Evolutionary conservation across 2,797 vertebrate genomes (phyloP), one percentile per base, ranked within the genome.

Genomic region (Argentina silus): DNA sequence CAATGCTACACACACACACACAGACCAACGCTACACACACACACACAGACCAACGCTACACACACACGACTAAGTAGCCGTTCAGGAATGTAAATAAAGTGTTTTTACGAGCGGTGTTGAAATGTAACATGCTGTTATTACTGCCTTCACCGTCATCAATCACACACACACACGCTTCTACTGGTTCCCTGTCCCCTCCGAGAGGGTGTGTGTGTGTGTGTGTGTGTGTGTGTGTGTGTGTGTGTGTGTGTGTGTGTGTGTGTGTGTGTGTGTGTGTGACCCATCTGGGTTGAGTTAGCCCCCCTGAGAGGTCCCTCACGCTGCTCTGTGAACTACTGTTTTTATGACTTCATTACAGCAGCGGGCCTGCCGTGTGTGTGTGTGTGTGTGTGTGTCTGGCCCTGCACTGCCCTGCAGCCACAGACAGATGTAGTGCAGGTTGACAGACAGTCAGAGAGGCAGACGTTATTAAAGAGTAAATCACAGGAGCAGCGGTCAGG

Each of bases 261-360:
- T 44, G 42, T 42, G 14, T 8, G 27, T 64, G 23, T 6, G 50
- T 51, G 55, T 50, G 4, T 44, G 66, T 48, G 56, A 1, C 67
- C 74, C 78, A 78, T 80, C 78, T 80, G 78, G 65, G 77, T 85
- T 73, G 11, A 71, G 73, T 82, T 36, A 10, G 63, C 62, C 59
- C 62, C 59, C 48, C 43, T 1, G 11, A 53, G 50, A 53, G 70
- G 14, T 55, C 74, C 53, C 48, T 44, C 1, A 6, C 47, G 0
- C 14, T 6, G 43, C 57, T 6, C 21, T 66, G 10, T 60, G 17
- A 66, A 68, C 69, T 66, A 15, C 73, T 44, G 14, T 51, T 44
- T 79, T 73, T 50, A 69, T 27, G n/a, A 63, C 71, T 73, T 78
- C 65, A 69, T 67, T 69, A 63, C 45, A 12, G 12, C 48, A 64